Evolutionary conservation across 37 sponge, comb jelly and placozoan species (phyloP).

Genomic region (Tethya wilhelma): DNA sequence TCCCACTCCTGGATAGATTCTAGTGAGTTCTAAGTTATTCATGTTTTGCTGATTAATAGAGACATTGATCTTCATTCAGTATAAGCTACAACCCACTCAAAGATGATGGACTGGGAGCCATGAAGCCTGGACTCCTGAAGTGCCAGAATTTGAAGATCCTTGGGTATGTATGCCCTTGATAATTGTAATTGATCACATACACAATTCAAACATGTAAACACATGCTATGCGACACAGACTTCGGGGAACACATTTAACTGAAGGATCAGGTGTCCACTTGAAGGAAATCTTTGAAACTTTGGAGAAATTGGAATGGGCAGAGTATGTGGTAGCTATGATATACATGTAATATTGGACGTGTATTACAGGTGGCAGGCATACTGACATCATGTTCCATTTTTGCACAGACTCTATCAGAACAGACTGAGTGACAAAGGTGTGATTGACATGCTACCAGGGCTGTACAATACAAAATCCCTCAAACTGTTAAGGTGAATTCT

Average conservation of each 20-base stretch:
- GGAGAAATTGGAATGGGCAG: conserved; percentile 19
- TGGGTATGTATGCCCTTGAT: conserved; percentile 19
- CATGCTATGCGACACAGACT: neutral
- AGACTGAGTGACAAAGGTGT: conserved; percentile 28
- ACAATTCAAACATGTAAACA: neutral
- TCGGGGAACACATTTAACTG: conserved; percentile 7
- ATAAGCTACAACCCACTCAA: conserved; percentile 45
- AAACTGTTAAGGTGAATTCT: conserved; percentile 14
- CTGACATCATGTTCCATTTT: neutral
- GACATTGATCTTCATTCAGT: neutral
- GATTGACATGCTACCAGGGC: conserved; percentile 23
- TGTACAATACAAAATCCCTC: conserved; percentile 9
- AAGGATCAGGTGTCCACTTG: conserved; percentile 17
- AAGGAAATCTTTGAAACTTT: conserved; percentile 11
- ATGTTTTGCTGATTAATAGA: neutral
- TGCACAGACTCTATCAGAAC: conserved; percentile 30
- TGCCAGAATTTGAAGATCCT: conserved; percentile 17
- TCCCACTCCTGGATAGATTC: conserved; percentile 19
- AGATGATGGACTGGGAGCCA: conserved; percentile 13
- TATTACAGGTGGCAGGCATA: neutral
- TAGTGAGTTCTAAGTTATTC: conserved; percentile 22
- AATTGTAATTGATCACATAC: neutral
- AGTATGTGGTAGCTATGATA: conserved; percentile 1
- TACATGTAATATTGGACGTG: neutral
- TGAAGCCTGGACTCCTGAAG: conserved; percentile 34